Evolutionary conservation across 2,888 invertebrate genomes (phyloP).

Genomic region (Neocrepidodera transversa): DNA sequence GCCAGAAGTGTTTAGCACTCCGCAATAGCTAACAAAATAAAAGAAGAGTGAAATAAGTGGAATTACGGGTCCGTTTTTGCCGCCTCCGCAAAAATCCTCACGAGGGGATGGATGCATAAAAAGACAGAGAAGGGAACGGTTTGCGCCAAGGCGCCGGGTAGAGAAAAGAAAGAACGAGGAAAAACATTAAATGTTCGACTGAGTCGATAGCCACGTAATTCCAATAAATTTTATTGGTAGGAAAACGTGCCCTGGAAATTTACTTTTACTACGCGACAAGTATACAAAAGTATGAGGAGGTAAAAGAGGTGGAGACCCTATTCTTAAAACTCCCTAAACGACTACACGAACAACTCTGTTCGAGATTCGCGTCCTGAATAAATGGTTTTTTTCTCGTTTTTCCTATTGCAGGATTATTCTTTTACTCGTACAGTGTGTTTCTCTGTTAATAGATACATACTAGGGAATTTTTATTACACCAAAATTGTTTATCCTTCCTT

Average conservation of each 20-base stretch:
- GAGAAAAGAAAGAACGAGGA: conserved; percentile 30
- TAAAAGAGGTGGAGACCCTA: conserved; percentile 28
- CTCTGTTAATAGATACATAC: no score
- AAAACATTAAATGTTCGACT: conserved; percentile 48
- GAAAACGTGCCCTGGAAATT: conserved; percentile 58
- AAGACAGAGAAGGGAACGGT: not conserved
- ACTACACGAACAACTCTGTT: conserved; percentile 38
- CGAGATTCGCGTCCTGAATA: conserved; percentile 35
- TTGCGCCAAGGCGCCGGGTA: conserved; percentile 2
- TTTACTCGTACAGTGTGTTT: no score
- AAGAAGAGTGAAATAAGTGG: not conserved
- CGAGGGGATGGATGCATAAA: not conserved
- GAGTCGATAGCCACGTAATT: conserved; percentile 59
- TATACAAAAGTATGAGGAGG: conserved; percentile 34
- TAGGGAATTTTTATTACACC: no score
- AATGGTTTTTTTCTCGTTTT: conserved; percentile 20
- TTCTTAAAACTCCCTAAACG: conserved; percentile 37
- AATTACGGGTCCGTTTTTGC: conserved; percentile 1
- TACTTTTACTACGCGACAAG: conserved; percentile 53
- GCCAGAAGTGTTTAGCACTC: no score
- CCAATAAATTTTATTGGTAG: conserved; percentile 60
- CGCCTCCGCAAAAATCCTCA: conserved; percentile 5
- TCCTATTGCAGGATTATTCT: conserved; percentile 17
- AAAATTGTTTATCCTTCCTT: no score
- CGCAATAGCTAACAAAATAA: not conserved